phyloP scores from a whole-genome alignment of 2,113 vertebrate genomes.

The Natator depressus region DNA sequence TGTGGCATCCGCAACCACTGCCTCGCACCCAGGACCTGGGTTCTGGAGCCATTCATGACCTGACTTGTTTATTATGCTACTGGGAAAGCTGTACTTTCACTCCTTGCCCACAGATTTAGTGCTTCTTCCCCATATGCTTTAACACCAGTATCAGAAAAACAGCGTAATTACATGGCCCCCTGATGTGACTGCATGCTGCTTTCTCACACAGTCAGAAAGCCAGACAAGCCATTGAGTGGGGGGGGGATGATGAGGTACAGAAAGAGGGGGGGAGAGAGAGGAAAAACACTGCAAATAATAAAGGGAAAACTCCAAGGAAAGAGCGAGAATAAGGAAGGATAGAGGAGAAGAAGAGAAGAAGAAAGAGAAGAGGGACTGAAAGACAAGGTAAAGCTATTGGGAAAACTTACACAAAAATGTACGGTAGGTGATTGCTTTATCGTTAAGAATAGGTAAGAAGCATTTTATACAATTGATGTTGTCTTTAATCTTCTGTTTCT shows the following conservation, averaged over 20 bases:
- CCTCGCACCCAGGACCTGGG: constrained; percentile 13
- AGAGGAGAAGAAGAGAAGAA: not conserved
- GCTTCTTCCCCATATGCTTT: constrained; percentile 72
- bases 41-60: constrained; percentile 69
- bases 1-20: not conserved
- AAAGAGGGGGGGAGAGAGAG: constrained; percentile 3
- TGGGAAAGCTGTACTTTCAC: constrained; percentile 24
- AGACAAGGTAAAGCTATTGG: not conserved
- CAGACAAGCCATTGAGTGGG: constrained; percentile 58
- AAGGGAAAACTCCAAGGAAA: constrained; percentile 20
- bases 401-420: not conserved
- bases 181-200: constrained; percentile 74
- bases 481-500: not conserved
- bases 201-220: constrained; percentile 52
- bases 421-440: not conserved
- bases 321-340: no score
- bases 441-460: not conserved
- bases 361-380: not conserved
- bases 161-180: constrained; percentile 80
- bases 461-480: not conserved
- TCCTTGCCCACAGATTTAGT: constrained; percentile 45
- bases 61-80: constrained; percentile 52
- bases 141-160: constrained; percentile 77
- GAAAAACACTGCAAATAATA: constrained; percentile 13
- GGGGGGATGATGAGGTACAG: constrained; percentile 9